Evolutionary conservation across 2,797 vertebrate genomes (phyloP).

Genomic region (Periparus ater): DNA sequence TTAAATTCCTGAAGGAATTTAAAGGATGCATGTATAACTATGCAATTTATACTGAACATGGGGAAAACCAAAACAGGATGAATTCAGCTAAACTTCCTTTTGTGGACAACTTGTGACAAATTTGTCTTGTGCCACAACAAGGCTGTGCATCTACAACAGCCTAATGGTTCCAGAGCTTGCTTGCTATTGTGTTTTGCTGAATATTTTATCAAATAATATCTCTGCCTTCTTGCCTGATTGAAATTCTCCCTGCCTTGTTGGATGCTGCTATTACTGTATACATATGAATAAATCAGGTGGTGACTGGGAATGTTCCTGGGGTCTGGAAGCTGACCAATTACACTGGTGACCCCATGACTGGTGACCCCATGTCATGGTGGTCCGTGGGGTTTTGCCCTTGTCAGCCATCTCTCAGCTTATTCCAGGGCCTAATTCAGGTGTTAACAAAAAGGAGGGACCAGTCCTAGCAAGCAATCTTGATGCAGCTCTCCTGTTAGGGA

Average conservation of each 20-base stretch:
- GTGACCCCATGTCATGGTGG: neutral
- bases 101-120: neutral
- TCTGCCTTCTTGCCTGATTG: neutral
- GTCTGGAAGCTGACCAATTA: neutral
- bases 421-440: neutral
- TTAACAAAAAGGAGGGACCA: neutral
- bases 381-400: neutral
- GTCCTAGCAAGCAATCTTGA: neutral
- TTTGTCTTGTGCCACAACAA: neutral
- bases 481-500: neutral
- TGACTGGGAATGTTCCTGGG: neutral
- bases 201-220: neutral
- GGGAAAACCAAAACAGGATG: neutral
- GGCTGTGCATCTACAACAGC: neutral
- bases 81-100: neutral
- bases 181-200: neutral
- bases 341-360: no score
- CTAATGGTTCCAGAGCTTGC: neutral
- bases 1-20: neutral
- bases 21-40: neutral
- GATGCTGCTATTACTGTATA: neutral
- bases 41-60: neutral
- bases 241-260: neutral
- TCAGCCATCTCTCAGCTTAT: neutral
- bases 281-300: rapidly evolving